Conservation (phyloP, 2,888 invertebrate genomes). For the Drosophila fungiperda region DNA sequence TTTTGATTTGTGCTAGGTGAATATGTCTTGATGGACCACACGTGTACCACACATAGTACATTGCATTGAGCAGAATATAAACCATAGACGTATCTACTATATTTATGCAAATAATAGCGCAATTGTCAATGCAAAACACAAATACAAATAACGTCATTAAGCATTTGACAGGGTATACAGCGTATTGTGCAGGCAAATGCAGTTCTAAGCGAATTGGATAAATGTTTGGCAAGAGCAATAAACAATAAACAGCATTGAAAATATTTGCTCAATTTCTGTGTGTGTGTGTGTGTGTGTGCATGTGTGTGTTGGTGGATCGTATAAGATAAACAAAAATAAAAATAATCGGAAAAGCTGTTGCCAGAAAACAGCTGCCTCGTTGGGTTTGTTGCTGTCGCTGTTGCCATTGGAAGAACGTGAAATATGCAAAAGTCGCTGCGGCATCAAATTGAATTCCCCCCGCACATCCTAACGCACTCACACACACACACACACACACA, state of each 20-base stretch:
- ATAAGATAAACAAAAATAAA: conserved; percentile 14
- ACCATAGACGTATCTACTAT: background rate
- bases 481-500: background rate
- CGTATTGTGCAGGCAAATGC: background rate
- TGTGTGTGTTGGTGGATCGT: background rate
- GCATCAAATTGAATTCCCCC: conserved; percentile 42
- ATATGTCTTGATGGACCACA: background rate
- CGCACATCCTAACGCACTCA: background rate
- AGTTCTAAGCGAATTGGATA: conserved; percentile 1
- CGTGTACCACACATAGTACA: background rate
- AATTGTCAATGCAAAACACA: background rate
- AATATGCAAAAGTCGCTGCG: conserved; percentile 53
- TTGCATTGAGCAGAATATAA: background rate
- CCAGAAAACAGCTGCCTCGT: conserved; percentile 31
- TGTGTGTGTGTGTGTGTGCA: background rate
- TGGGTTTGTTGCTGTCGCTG: conserved; percentile 1
- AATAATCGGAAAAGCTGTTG: conserved; percentile 19
- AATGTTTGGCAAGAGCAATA: conserved; percentile 9
- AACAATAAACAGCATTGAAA: conserved; percentile 7
- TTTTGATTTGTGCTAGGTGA: background rate
- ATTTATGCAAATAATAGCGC: background rate
- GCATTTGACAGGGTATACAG: background rate
- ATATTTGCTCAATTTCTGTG: background rate
- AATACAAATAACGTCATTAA: background rate
- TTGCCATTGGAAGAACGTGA: conserved; percentile 57